Conservation (phyloP, 1,140 invertebrate species). For the Parasteatoda tepidariorum region DNA sequence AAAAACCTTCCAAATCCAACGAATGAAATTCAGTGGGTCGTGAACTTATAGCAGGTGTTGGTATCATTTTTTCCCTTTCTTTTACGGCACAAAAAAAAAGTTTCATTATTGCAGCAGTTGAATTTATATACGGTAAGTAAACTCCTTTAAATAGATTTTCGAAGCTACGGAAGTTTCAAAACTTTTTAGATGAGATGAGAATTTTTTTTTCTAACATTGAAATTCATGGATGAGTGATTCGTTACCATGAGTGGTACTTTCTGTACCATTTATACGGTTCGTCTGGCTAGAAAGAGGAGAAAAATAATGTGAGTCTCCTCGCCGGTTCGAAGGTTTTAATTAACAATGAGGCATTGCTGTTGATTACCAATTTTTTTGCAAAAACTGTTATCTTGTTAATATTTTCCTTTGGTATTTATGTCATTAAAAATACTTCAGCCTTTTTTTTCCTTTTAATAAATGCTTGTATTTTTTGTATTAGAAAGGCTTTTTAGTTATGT, state of each 20-base stretch:
- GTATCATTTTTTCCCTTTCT: background rate
- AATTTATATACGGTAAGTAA: background rate
- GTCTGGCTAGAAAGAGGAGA: background rate
- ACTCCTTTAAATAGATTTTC: background rate
- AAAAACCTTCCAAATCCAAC: too few species aligned
- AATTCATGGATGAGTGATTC: background rate
- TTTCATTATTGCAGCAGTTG: conserved; percentile 2
- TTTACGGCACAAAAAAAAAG: background rate
- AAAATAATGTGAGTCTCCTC: background rate
- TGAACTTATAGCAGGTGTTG: background rate
- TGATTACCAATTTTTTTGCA: background rate
- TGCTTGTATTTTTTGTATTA: too few species aligned
- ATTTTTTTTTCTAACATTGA: too few species aligned
- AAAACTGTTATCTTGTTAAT: background rate
- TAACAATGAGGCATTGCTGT: background rate
- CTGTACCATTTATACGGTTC: background rate
- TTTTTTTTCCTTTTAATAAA: too few species aligned
- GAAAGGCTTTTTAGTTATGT: too few species aligned
- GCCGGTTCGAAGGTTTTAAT: background rate
- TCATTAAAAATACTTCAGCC: too few species aligned
- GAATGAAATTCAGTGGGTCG: background rate
- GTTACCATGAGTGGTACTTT: background rate
- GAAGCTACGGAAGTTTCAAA: too few species aligned
- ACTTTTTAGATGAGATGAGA: too few species aligned
- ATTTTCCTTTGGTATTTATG: background rate